A percentile compares a stretch with the other conserved stretches of the same genome.
Evolutionary conservation across 2,113 vertebrate species (phyloP).

Genomic region (Aphyosemion australe): DNA sequence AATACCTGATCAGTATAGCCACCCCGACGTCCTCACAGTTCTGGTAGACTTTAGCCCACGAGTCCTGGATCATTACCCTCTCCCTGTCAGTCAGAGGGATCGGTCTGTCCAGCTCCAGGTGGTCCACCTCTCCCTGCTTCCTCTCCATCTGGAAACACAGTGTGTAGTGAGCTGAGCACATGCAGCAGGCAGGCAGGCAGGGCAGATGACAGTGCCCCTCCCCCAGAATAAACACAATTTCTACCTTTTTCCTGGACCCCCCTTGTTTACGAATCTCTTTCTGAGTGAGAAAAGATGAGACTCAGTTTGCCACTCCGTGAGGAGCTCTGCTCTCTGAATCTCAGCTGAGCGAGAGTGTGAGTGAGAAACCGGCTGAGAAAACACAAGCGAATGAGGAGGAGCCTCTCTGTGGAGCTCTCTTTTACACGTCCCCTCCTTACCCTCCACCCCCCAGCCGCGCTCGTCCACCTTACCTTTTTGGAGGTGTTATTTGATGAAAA

Average conservation of each 20-base stretch:
- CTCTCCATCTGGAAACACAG: conserved; percentile 72
- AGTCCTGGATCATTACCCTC: conserved; percentile 68
- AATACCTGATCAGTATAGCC: conserved; percentile 77
- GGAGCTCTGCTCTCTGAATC: conserved; percentile 58
- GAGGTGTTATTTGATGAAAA: conserved; percentile 58
- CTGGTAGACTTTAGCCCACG: conserved; percentile 75
- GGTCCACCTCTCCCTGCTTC: conserved; percentile 62
- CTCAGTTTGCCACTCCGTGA: conserved; percentile 27
- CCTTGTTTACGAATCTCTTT: conserved; percentile 17
- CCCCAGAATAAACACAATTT: conserved; percentile 45
- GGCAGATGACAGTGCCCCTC: conserved; percentile 24
- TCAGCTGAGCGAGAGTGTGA: conserved; percentile 60
- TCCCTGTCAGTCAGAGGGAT: conserved; percentile 72
- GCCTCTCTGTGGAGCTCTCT: conserved; percentile 51
- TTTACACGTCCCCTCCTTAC: conserved; percentile 28
- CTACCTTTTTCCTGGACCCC: conserved; percentile 28
- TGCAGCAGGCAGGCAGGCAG: conserved; percentile 43
- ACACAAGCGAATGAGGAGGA: conserved; percentile 66
- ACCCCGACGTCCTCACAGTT: conserved; percentile 75
- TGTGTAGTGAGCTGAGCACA: conserved; percentile 53
- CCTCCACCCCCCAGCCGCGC: conserved; percentile 10
- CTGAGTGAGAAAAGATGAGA: conserved; percentile 8
- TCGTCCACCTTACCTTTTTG: conserved; percentile 56
- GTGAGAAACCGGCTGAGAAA: conserved; percentile 63
- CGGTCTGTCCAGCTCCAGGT: conserved; percentile 66